Base-by-base conservation (phyloP, 53 echinoderm and acorn worm genomes). In the Actinopyga echinites region DNA sequence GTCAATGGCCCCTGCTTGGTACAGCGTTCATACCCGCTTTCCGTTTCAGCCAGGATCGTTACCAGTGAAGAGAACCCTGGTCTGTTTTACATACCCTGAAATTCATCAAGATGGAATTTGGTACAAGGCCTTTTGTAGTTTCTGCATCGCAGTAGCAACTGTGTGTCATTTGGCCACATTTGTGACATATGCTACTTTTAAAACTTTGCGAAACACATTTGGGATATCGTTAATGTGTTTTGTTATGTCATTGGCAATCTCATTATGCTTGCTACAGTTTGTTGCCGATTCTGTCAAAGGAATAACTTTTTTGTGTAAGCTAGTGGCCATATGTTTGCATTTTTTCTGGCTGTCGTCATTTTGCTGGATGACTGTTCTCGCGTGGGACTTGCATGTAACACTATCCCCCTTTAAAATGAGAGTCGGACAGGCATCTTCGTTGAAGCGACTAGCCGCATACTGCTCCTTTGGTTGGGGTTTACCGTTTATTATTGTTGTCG, bases 181-280 rank as follows among this genome's bases (percentile, higher is more conserved):
- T 44, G 7, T 44, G 44, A 44, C 44, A 11, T 44, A 44, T 13
- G 44, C 44, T 11, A 44, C 33, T 29, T 17, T 62, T n/a, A n/a
- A n/a, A n/a, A n/a, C n/a, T n/a, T n/a, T n/a, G n/a, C n/a, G n/a
- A n/a, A n/a, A n/a, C n/a, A 22, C 63, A 21, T 62, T 62, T 30
- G 22, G 63, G 2, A 22, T 62, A 25, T 12, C 29, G 25, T 6
- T n/a, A n/a, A n/a, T n/a, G n/a, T n/a, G n/a, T n/a, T n/a, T n/a
- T n/a, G n/a, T n/a, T n/a, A n/a, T 67, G 30, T 67, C 67, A 34
- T 67, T 67, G 67, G 67, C 67, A 67, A 33, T 32, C 2, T 32
- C 30, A 9, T 34, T 67, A 31, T n/a, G 15, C 36, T 33, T 33
- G 8, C n/a, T 67, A n/a, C 33, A 35, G 36, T 67, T 67, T 20